Evolutionary conservation across 2,888 invertebrate species (phyloP).

Genomic region (Epistrophe grossulariae): DNA sequence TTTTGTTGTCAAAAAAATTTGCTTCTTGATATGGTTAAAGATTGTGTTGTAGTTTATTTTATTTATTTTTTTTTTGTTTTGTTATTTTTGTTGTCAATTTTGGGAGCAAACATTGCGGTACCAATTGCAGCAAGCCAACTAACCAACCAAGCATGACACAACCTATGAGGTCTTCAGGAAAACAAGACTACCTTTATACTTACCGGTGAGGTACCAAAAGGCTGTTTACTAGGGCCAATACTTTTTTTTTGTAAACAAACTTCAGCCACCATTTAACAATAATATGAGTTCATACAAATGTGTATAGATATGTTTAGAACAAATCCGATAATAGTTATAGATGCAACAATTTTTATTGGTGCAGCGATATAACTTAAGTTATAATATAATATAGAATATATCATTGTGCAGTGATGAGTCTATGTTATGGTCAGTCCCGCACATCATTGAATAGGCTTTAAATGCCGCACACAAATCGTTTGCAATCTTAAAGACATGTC

Average conservation of each 20-base stretch:
- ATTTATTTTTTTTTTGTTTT: neutral
- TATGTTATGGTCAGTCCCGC: constrained; percentile 69
- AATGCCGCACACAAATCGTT: constrained; percentile 73
- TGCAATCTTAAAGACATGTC: constrained; percentile 67
- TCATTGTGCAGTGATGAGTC: constrained; percentile 49
- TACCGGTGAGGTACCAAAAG: constrained; percentile 25
- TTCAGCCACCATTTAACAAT: constrained; percentile 46
- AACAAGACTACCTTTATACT: neutral
- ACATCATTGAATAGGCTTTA: constrained; percentile 63
- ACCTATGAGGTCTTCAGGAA: constrained; percentile 45
- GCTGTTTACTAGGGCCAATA: neutral
- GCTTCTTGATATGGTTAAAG: constrained; percentile 22
- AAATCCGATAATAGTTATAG: constrained; percentile 44
- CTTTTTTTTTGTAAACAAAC: constrained; percentile 40
- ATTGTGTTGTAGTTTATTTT: neutral
- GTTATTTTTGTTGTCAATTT: constrained; percentile 24
- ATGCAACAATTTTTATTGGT: constrained; percentile 52
- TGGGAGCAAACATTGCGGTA: constrained; percentile 25
- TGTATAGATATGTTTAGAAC: neutral
- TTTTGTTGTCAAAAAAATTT: constrained; percentile 53
- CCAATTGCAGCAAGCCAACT: neutral
- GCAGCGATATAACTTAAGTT: constrained; percentile 23
- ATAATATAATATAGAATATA: constrained; percentile 38
- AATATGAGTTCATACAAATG: neutral
- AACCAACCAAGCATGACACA: constrained; percentile 46